Conservation (phyloP, 2,113 vertebrate species). For the Mesitornis unicolor region DNA sequence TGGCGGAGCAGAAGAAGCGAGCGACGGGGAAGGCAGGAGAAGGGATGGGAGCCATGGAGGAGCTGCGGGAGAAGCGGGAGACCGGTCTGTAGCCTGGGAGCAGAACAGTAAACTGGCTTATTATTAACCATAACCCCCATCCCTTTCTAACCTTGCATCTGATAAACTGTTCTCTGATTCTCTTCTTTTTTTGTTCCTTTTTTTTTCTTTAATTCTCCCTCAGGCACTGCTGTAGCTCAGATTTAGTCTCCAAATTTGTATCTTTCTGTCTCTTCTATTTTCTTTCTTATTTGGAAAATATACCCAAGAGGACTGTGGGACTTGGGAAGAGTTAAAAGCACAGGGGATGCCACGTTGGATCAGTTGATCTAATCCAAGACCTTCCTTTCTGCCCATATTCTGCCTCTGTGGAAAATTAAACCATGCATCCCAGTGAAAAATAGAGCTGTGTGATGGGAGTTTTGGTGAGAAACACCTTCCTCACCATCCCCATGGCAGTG, state of each 20-base stretch:
- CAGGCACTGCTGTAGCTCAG: neutral
- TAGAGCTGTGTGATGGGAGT: neutral
- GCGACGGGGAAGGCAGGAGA: neutral
- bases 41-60: neutral
- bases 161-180: neutral
- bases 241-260: conserved; percentile 36
- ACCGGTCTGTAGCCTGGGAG: neutral
- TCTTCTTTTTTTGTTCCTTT: neutral
- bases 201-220: conserved; percentile 8
- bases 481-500: neutral
- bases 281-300: conserved; percentile 27
- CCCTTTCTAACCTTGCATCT: conserved; percentile 28
- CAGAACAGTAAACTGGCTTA: conserved; percentile 3
- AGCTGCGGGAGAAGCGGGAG: neutral
- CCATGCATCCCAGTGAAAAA: neutral
- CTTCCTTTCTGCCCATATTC: neutral
- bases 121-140: conserved; percentile 2
- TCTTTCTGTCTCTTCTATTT: conserved; percentile 52
- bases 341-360: neutral
- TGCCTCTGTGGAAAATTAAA: neutral
- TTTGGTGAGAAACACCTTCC: neutral
- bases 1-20: conserved; percentile 16
- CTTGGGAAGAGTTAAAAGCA: conserved; percentile 9
- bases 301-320: neutral
- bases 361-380: neutral